Conservation (phyloP, 2,113 vertebrate genomes). For the Callocephalon fimbriatum region DNA sequence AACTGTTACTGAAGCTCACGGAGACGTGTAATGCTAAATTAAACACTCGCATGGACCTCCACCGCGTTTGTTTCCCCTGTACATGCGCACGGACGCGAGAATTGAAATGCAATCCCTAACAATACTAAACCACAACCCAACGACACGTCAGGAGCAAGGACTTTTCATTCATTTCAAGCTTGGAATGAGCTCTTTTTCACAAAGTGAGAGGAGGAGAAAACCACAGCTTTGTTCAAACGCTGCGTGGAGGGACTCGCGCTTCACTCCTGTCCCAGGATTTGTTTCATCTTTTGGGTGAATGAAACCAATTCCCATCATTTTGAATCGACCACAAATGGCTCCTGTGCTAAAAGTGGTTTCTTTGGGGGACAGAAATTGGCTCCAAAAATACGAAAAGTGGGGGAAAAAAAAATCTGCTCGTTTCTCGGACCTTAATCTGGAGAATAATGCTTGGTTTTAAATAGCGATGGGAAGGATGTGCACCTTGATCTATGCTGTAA, state of each 20-base stretch:
- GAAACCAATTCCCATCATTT: constrained; percentile 37
- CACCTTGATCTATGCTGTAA: constrained; percentile 71
- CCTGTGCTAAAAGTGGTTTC: neutral
- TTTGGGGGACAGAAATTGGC: neutral
- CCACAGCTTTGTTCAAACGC: constrained; percentile 62
- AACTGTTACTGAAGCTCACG: constrained; percentile 78
- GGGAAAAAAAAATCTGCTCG: neutral
- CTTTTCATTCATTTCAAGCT: constrained; percentile 66
- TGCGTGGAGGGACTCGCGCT: constrained; percentile 33
- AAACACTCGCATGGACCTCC: constrained; percentile 74
- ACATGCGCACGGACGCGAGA: constrained; percentile 53
- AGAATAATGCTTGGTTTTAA: constrained; percentile 63
- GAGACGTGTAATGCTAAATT: constrained; percentile 81
- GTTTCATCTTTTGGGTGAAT: constrained; percentile 48
- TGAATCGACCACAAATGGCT: neutral
- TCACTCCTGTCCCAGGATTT: constrained; percentile 46
- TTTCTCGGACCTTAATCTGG: constrained; percentile 7
- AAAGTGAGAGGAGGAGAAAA: constrained; percentile 40
- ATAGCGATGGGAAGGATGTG: constrained; percentile 54
- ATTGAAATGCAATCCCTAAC: constrained; percentile 69
- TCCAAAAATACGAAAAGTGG: neutral
- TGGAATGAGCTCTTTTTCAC: constrained; percentile 45
- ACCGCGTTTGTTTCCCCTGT: constrained; percentile 45
- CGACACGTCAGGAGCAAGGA: constrained; percentile 58
- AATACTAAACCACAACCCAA: constrained; percentile 60